Conservation (phyloP, 92 coral and sea anemone genomes). For the Umimayanthus chanpuru region DNA sequence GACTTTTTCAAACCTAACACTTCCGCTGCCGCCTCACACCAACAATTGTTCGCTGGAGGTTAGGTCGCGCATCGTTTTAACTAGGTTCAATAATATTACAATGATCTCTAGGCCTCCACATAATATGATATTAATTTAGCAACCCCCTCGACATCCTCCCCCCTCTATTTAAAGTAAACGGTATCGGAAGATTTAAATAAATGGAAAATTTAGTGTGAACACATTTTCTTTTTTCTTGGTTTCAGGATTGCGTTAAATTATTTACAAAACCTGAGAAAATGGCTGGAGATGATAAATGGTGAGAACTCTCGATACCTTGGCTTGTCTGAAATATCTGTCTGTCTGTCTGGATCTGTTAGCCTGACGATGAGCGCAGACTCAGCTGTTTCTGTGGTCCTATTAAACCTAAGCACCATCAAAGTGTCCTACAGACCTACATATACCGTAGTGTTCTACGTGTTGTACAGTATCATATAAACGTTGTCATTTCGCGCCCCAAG, state of each 20-base stretch:
- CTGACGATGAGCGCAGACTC: too few relatives aligned
- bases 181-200: neutral
- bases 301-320: neutral
- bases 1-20: conserved; percentile 87
- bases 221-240: neutral
- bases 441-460: too few relatives aligned
- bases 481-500: too few relatives aligned
- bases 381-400: too few relatives aligned
- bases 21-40: conserved; percentile 78
- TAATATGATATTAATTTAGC: too few relatives aligned
- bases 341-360: too few relatives aligned
- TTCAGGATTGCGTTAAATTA: conserved; percentile 81
- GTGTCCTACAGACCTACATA: too few relatives aligned
- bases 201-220: neutral
- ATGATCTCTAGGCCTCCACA: too few relatives aligned
- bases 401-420: too few relatives aligned
- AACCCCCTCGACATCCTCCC: neutral
- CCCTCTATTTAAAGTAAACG: neutral
- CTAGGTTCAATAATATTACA: too few relatives aligned
- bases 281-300: conserved; percentile 97
- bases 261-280: conserved; percentile 91
- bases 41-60: conserved; percentile 84
- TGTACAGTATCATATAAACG: too few relatives aligned
- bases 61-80: neutral
- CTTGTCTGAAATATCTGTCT: too few relatives aligned